phyloP scores from a whole-genome alignment of 2,888 invertebrate species.

The Mythimna impura region DNA sequence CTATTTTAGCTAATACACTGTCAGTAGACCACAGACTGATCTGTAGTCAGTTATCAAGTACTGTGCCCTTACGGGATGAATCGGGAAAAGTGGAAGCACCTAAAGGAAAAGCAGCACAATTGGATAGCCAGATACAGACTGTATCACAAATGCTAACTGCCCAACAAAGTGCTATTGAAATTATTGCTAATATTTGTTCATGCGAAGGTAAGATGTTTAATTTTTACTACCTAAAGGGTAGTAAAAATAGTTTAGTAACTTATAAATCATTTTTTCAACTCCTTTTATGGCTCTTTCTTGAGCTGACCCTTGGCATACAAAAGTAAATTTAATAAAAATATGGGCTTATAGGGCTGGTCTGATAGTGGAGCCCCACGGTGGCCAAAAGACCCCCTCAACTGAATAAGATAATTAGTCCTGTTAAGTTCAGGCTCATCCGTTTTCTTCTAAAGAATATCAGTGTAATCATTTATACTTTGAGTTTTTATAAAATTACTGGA shows the following conservation, averaged over 20 bases:
- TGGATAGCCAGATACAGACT: slow-evolving; percentile 87
- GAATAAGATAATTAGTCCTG: too few relatives aligned
- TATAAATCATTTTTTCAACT: too few relatives aligned
- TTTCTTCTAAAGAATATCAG: neutral
- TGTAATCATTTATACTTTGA: neutral
- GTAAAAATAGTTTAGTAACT: too few relatives aligned
- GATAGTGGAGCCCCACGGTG: neutral
- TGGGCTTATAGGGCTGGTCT: neutral
- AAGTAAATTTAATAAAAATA: neutral
- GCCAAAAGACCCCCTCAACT: too few relatives aligned
- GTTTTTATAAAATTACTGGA: too few relatives aligned
- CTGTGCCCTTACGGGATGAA: slow-evolving; percentile 81
- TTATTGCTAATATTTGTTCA: slow-evolving; percentile 93
- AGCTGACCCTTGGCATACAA: neutral
- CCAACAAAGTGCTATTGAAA: slow-evolving; percentile 93
- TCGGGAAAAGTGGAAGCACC: slow-evolving; percentile 75
- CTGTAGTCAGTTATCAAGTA: slow-evolving; percentile 87
- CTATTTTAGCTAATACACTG: slow-evolving; percentile 88
- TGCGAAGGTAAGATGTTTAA: slow-evolving; percentile 89
- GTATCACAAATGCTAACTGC: slow-evolving; percentile 91
- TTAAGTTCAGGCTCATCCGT: neutral
- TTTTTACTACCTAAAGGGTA: neutral
- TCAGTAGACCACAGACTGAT: slow-evolving; percentile 88
- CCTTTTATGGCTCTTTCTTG: neutral
- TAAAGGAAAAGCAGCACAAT: slow-evolving; percentile 81